Percentiles rank a stretch among this genome's conserved stretches.
Conservation (phyloP, 1,140 invertebrate species). For the Heliothis subflexa region DNA sequence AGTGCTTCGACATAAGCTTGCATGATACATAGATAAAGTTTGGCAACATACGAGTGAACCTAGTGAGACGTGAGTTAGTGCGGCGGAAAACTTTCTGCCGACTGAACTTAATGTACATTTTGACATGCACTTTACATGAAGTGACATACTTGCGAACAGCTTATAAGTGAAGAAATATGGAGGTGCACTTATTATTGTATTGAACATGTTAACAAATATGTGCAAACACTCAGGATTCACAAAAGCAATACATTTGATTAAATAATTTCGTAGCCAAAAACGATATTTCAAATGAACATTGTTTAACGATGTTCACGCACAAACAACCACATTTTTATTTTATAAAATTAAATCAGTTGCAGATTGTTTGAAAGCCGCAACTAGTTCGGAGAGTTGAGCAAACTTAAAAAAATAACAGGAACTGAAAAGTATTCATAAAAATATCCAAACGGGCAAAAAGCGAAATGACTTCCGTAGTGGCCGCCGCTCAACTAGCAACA, state of each 20-base stretch:
- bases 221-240: not conserved
- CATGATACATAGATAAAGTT: slow-evolving; percentile 3
- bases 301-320: slow-evolving; percentile 18
- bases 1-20: not conserved
- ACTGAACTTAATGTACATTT: slow-evolving; percentile 21
- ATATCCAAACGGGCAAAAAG: slow-evolving; percentile 1
- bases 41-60: slow-evolving; percentile 13
- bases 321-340: slow-evolving; percentile 6
- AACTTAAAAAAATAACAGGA: not conserved
- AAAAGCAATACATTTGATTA: slow-evolving; percentile 4
- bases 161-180: too few relatives aligned
- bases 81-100: not conserved
- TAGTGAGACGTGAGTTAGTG: not conserved
- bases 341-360: slow-evolving; percentile 21
- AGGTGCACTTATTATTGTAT: too few relatives aligned
- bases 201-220: not conserved
- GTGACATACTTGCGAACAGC: too few relatives aligned
- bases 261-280: not conserved
- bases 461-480: slow-evolving; percentile 26
- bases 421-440: slow-evolving; percentile 14
- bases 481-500: slow-evolving; percentile 11
- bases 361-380: slow-evolving; percentile 24
- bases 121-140: not conserved
- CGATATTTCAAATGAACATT: not conserved
- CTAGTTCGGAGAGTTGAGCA: slow-evolving; percentile 20